These are phyloP conservation scores for Hemicentrotus pulcherrimus DNA, from an alignment of 35 echinoderm and acorn worm species.

Conservation along the genomic window DNA sequence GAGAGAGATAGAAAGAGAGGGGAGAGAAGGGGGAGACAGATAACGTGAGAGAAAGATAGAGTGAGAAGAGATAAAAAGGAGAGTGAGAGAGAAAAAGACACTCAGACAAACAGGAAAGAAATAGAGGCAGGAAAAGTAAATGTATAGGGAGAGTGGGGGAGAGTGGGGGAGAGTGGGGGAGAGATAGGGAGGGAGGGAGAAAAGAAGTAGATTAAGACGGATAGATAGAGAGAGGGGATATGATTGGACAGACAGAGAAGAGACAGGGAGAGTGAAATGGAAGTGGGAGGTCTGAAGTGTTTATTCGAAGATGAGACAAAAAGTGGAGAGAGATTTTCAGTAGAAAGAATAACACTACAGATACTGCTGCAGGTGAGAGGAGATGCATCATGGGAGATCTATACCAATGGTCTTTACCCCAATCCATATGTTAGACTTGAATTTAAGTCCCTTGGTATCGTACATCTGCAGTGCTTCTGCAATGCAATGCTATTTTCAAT, in stretches of 20 bases:
- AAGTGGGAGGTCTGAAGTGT: neutral
- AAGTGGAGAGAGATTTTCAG: neutral
- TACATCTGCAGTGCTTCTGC: neutral
- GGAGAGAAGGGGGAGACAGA: neutral
- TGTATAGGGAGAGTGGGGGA: neutral
- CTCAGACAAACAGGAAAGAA: neutral
- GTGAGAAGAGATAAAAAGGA: neutral
- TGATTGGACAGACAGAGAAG: neutral
- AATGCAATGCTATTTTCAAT: neutral
- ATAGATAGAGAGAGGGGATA: neutral
- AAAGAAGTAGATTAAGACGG: neutral
- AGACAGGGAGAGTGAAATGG: neutral
- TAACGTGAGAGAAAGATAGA: neutral
- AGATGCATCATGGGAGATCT: neutral
- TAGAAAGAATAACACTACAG: neutral
- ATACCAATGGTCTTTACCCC: neutral
- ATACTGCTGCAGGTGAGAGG: neutral
- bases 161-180: neutral
- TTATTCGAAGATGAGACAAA: neutral
- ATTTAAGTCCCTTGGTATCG: neutral
- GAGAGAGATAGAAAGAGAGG: neutral
- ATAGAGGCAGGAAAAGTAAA: neutral
- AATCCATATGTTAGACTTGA: neutral
- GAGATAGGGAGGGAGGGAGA: neutral
- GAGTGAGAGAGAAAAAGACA: neutral